These are phyloP conservation scores for Amiota minor DNA, from an alignment of 2,888 invertebrate species.

Conservation along the genomic window DNA sequence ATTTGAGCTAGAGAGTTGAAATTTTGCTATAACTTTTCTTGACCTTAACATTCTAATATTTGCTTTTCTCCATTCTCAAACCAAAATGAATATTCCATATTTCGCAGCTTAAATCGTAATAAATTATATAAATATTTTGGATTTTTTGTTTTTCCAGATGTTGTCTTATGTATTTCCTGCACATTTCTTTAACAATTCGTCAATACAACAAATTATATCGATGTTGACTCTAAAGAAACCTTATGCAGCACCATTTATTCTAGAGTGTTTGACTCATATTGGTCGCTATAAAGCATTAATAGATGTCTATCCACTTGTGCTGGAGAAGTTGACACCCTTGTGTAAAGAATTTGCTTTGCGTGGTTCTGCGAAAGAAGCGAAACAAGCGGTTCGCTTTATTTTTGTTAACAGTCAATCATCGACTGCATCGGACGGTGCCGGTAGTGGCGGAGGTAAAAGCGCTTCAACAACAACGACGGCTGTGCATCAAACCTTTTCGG, in stretches of 20 bases:
- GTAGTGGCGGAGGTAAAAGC: slow-evolving; percentile 27
- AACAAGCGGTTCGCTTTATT: slow-evolving; percentile 94
- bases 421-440: slow-evolving; percentile 46
- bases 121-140: background rate
- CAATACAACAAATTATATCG: slow-evolving; percentile 85
- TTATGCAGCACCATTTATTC: slow-evolving; percentile 84
- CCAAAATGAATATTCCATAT: too few relatives aligned
- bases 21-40: too few relatives aligned
- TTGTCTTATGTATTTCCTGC: slow-evolving; percentile 94
- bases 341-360: slow-evolving; percentile 91
- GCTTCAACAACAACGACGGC: slow-evolving; percentile 59
- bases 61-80: too few relatives aligned
- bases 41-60: too few relatives aligned
- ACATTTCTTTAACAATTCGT: slow-evolving; percentile 90
- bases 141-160: slow-evolving; percentile 57
- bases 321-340: slow-evolving; percentile 86
- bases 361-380: slow-evolving; percentile 95
- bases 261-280: slow-evolving; percentile 88
- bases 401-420: slow-evolving; percentile 81
- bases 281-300: slow-evolving; percentile 87
- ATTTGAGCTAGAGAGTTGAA: too few relatives aligned
- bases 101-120: too few relatives aligned
- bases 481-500: slow-evolving; percentile 84
- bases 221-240: slow-evolving; percentile 81
- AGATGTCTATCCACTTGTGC: slow-evolving; percentile 83